A percentile compares a stretch with the other conserved stretches of the same genome.
These are phyloP conservation scores for Poecilia latipinna DNA, from an alignment of 2,113 vertebrate genomes.

Conservation along the genomic window DNA sequence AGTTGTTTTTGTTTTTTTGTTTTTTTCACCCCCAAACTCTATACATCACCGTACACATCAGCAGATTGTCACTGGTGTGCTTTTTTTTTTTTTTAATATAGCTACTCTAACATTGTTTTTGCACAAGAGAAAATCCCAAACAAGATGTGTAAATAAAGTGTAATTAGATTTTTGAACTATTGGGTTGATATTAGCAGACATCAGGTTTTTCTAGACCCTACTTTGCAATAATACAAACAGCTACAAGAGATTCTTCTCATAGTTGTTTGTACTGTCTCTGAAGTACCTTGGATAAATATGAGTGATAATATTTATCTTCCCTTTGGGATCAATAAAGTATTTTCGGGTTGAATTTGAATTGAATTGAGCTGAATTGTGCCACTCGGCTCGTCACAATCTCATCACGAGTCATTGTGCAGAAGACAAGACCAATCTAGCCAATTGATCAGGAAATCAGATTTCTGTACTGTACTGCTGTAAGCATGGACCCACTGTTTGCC, in stretches of 20 bases:
- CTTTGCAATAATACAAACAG: neutral
- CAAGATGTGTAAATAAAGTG: neutral
- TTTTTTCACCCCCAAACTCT: constrained; percentile 10
- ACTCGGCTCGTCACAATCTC: constrained; percentile 46
- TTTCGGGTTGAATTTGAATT: too few relatives aligned
- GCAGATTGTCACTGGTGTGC: neutral
- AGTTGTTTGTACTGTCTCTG: too few relatives aligned
- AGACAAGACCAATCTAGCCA: constrained; percentile 44
- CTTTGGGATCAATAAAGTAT: too few relatives aligned
- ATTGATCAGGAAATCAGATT: constrained; percentile 65
- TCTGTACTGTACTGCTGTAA: constrained; percentile 21
- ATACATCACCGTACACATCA: neutral
- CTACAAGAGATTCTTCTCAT: too few relatives aligned
- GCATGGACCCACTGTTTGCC: constrained; percentile 64
- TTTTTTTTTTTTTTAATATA: neutral
- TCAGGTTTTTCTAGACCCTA: neutral
- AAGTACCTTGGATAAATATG: too few relatives aligned
- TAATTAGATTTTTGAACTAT: too few relatives aligned
- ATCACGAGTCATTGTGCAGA: constrained; percentile 58
- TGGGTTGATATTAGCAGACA: neutral
- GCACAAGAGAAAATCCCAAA: neutral
- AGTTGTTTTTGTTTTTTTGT: constrained; percentile 1
- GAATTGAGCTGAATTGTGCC: constrained; percentile 41
- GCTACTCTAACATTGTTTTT: neutral
- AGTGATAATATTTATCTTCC: too few relatives aligned